A percentile compares a stretch with the other conserved stretches of the same genome.
Evolutionary conservation across 2,888 invertebrate genomes (phyloP).

Genomic region (Hemistola chrysoprasaria): DNA sequence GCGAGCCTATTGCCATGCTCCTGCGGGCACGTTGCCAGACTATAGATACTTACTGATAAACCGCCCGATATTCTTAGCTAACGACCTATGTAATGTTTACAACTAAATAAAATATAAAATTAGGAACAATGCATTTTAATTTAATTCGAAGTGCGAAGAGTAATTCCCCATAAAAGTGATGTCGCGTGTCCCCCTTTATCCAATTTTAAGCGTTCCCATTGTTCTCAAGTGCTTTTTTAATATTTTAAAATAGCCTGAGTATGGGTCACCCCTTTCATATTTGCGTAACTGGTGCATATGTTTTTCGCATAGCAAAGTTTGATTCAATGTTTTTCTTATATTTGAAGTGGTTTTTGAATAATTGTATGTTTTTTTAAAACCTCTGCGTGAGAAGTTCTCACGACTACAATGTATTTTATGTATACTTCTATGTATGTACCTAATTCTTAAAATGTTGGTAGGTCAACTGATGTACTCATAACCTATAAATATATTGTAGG

Average conservation of each 20-base stretch:
- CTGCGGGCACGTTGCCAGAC: too few species aligned
- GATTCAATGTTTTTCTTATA: slow-evolving; percentile 49
- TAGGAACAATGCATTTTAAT: slow-evolving; percentile 39
- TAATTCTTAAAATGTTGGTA: too few species aligned
- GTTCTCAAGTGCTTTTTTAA: slow-evolving; percentile 55
- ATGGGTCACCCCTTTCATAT: slow-evolving; percentile 39
- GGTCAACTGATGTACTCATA: too few species aligned
- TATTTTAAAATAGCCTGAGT: slow-evolving; percentile 15
- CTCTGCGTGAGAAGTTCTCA: slow-evolving; percentile 34
- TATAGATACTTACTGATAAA: too few species aligned
- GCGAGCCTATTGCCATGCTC: too few species aligned
- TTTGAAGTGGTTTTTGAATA: slow-evolving; percentile 43
- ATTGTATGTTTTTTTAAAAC: slow-evolving; percentile 36
- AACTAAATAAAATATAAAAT: slow-evolving; percentile 21
- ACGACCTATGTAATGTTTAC: too few species aligned
- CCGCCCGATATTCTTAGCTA: too few species aligned
- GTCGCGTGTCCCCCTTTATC: slow-evolving; percentile 60
- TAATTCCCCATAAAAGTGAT: slow-evolving; percentile 37
- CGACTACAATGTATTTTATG: slow-evolving; percentile 17
- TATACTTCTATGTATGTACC: too few species aligned
- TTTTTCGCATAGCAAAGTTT: slow-evolving; percentile 50
- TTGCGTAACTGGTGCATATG: slow-evolving; percentile 53
- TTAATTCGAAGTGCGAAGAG: slow-evolving; percentile 1
- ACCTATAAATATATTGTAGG: too few species aligned
- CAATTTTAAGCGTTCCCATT: slow-evolving; percentile 36